These are phyloP conservation scores for Lithophane ornitopus DNA, from an alignment of 2,888 invertebrate species.

Conservation along the genomic window DNA sequence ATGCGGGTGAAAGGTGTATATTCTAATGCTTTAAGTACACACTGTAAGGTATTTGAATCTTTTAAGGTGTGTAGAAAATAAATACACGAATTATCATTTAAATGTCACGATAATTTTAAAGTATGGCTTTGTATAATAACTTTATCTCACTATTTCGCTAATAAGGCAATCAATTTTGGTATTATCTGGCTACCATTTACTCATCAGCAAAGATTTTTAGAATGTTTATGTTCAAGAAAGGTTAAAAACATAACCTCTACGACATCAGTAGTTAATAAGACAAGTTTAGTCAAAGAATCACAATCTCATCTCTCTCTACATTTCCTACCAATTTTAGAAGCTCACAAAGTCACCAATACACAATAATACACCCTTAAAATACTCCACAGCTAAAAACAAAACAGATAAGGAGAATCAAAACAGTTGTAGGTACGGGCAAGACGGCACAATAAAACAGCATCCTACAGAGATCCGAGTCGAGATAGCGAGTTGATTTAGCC, in stretches of 20 bases:
- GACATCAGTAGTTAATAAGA: background rate
- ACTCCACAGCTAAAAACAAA: conserved; percentile 63
- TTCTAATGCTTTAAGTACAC: conserved; percentile 51
- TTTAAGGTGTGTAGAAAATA: conserved; percentile 33
- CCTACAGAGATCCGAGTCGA: conserved; percentile 81
- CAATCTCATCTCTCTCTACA: background rate
- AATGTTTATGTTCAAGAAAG: conserved; percentile 18
- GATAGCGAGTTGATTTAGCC: conserved; percentile 87
- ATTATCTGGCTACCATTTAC: conserved; percentile 31
- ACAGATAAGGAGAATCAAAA: conserved; percentile 64
- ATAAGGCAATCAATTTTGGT: conserved; percentile 26
- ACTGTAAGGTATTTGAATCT: conserved; percentile 30
- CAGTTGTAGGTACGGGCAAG: conserved; percentile 67
- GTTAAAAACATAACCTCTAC: conserved; percentile 19
- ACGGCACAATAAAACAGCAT: conserved; percentile 71
- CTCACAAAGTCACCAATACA: conserved; percentile 14
- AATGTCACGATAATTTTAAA: conserved; percentile 19
- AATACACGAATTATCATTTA: conserved; percentile 39
- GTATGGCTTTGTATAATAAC: background rate
- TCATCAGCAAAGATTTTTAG: background rate
- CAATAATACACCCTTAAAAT: conserved; percentile 52
- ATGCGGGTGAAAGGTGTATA: conserved; percentile 60
- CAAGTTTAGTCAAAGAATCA: background rate
- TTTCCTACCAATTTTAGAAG: conserved; percentile 11
- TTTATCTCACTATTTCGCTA: conserved; percentile 31